Conservation (phyloP, 2,113 vertebrate genomes). For the Ramphastos sulfuratus region DNA sequence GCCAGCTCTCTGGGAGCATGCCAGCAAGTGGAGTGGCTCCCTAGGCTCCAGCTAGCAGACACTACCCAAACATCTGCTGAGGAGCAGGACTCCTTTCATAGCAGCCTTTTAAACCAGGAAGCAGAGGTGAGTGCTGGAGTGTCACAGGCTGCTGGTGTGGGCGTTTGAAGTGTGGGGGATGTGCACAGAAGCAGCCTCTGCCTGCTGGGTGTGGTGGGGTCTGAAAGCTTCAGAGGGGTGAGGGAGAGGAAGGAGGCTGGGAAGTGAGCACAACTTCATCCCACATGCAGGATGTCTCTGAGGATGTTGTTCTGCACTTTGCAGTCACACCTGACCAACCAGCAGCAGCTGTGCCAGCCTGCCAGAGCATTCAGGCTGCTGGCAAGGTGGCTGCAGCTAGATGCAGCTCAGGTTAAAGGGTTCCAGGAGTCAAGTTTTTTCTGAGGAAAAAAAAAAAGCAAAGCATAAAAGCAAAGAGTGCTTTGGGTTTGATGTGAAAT, state of each 20-base stretch:
- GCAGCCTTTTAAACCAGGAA: background rate
- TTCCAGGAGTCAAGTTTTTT: background rate
- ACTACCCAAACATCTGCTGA: fast-evolving
- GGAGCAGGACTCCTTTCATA: background rate
- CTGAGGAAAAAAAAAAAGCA: background rate
- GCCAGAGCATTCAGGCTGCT: background rate
- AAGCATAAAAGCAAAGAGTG: background rate
- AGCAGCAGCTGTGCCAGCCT: constrained; percentile 30
- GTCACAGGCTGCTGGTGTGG: fast-evolving
- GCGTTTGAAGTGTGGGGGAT: fast-evolving
- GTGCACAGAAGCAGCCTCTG: background rate
- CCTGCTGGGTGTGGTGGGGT: background rate
- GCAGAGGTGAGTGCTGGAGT: background rate
- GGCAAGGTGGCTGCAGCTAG: background rate
- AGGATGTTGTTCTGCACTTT: constrained; percentile 4
- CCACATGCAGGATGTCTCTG: background rate
- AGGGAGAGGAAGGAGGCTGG: background rate
- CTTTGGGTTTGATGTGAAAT: background rate
- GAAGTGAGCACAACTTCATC: background rate
- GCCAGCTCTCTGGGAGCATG: background rate
- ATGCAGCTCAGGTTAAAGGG: fast-evolving
- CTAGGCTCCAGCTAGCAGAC: fast-evolving
- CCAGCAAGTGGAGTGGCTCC: background rate
- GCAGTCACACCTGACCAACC: background rate
- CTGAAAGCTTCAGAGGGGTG: background rate